These are phyloP conservation scores for Actinia tenebrosa DNA, from an alignment of 64 coral and sea anemone species.

Conservation along the genomic window DNA sequence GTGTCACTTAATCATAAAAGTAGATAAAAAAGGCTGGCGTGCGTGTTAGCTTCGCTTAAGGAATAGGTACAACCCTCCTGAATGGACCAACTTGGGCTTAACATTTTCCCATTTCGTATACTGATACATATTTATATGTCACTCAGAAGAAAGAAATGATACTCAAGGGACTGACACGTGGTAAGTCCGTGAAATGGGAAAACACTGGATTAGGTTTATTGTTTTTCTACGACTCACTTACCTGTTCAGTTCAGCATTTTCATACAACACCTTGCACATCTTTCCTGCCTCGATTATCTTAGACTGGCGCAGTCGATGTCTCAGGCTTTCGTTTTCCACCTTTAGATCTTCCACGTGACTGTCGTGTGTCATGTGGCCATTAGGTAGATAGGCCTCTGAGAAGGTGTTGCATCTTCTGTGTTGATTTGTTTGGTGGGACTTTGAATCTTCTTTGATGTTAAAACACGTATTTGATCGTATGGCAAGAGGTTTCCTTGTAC, in stretches of 20 bases:
- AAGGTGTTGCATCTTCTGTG: conserved; percentile 16
- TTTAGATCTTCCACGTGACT: conserved; percentile 28
- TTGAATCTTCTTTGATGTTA: not conserved
- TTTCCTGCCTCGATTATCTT: conserved; percentile 69
- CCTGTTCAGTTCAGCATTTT: conserved; percentile 61
- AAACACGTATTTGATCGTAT: conserved; percentile 1
- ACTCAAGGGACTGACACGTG: too few species aligned
- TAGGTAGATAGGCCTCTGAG: not conserved
- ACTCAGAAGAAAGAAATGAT: too few species aligned
- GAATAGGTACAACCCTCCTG: too few species aligned
- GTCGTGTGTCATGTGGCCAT: not conserved
- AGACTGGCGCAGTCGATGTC: conserved; percentile 38
- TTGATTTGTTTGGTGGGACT: not conserved
- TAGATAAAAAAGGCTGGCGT: too few species aligned
- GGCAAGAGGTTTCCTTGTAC: not conserved
- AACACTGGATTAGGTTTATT: too few species aligned
- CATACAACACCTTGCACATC: conserved; percentile 63
- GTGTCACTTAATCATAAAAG: too few species aligned
- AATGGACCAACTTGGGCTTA: too few species aligned
- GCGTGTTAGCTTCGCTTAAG: too few species aligned
- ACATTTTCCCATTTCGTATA: too few species aligned
- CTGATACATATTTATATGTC: too few species aligned
- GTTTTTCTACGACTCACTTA: not conserved
- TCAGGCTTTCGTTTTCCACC: conserved; percentile 50
- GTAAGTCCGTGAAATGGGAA: too few species aligned